Percentiles rank a stretch among this genome's conserved stretches.
These are phyloP conservation scores for Carassius carassius DNA, from an alignment of 2,113 vertebrate species.

Conservation along the genomic window DNA sequence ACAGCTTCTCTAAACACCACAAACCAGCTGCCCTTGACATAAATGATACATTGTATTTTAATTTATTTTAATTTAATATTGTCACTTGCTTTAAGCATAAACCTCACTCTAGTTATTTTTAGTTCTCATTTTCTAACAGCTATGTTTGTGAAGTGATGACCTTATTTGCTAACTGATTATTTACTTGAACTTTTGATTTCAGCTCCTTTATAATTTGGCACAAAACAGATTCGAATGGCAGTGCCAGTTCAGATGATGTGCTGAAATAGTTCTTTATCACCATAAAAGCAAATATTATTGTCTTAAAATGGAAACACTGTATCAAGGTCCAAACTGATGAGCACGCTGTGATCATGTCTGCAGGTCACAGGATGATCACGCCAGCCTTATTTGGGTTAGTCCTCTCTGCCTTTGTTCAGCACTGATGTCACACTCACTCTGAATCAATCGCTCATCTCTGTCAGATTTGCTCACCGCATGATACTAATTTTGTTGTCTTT, in stretches of 20 bases:
- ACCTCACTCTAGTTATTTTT: not conserved
- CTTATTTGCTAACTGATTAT: not conserved
- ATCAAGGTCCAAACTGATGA: not conserved
- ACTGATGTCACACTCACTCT: not conserved
- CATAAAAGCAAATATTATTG: constrained; percentile 3
- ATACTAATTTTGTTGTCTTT: not conserved
- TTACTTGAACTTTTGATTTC: not conserved
- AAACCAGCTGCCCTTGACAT: not conserved
- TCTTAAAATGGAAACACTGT: not conserved
- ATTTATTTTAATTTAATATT: not conserved
- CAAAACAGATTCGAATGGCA: not conserved
- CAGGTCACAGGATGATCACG: not conserved
- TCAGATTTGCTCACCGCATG: not conserved
- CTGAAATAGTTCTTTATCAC: not conserved
- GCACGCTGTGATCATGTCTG: not conserved
- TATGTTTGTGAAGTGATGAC: not conserved
- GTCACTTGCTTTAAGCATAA: not conserved
- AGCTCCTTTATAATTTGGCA: not conserved
- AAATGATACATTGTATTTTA: not conserved
- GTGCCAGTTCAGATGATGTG: not conserved
- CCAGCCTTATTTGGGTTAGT: not conserved
- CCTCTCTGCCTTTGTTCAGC: not conserved
- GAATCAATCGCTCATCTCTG: not conserved
- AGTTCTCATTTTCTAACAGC: not conserved
- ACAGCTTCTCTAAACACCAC: not conserved